These are phyloP conservation scores for Serripes groenlandicus DNA, from an alignment of 2,888 invertebrate species.

Conservation along the genomic window DNA sequence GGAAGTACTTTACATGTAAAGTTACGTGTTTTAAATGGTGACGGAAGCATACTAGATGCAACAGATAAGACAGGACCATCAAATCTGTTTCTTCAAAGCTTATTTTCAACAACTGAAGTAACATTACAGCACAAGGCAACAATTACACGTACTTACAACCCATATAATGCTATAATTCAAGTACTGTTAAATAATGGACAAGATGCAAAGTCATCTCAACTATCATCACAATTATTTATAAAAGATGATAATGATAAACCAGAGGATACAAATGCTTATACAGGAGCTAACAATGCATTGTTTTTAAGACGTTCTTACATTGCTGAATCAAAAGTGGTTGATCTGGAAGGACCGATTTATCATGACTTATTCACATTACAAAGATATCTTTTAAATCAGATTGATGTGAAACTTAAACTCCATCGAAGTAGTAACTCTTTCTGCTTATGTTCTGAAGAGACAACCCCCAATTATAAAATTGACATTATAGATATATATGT, in stretches of 20 bases:
- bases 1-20: slow-evolving; percentile 27
- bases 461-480: slow-evolving; percentile 21
- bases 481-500: slow-evolving; percentile 23
- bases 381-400: slow-evolving; percentile 49
- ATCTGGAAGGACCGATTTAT: slow-evolving; percentile 40
- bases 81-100: slow-evolving; percentile 27
- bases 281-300: slow-evolving; percentile 15
- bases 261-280: slow-evolving; percentile 7
- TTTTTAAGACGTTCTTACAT: slow-evolving; percentile 14
- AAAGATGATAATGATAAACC: slow-evolving; percentile 16
- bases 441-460: slow-evolving; percentile 30
- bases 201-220: slow-evolving; percentile 10
- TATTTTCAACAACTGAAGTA: slow-evolving; percentile 39
- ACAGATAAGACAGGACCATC: slow-evolving; percentile 29
- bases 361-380: slow-evolving; percentile 49
- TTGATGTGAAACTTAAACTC: slow-evolving; percentile 43
- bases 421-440: slow-evolving; percentile 40
- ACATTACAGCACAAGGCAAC: slow-evolving; percentile 28
- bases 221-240: slow-evolving; percentile 15
- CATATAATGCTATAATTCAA: slow-evolving; percentile 25
- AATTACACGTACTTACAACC: slow-evolving; percentile 29
- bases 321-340: slow-evolving; percentile 15
- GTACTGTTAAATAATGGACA: slow-evolving; percentile 23
- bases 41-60: slow-evolving; percentile 1
- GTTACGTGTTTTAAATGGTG: slow-evolving; percentile 25